Base-by-base conservation (phyloP, 2,113 vertebrate genomes). In the Phaetusa simplex region DNA sequence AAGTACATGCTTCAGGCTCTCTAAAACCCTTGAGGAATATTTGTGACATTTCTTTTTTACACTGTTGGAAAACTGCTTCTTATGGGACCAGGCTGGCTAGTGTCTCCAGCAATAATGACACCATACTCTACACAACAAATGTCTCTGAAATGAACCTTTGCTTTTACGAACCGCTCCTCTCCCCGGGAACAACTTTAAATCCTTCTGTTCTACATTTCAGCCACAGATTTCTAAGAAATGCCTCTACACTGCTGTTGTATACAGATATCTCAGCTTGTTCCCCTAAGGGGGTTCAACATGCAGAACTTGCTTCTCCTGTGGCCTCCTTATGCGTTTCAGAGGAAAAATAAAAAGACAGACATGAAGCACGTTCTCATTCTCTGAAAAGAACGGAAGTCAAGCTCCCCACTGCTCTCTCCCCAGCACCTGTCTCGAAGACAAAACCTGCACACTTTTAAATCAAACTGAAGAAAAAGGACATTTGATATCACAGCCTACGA, bases 161-260 rank as follows among this genome's bases (percentile, higher is more conserved):
- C 80, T 78, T 81, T 85, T 62, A 72, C 65, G 42, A 94, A 91
- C 36, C 0, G 0, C 23, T 91, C n/a, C 20, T 83, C 84, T 87
- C 73, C 61, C 18, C 2, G 4, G 78, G 83, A 91, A 74, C 58
- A 55, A 32, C 66, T 67, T 81, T 21, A 73, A 92, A 83, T 69
- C 79, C 45, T 52, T 73, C 67, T 77, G 40, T 61, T 86, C 76
- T 14, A 26, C 3, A 2, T 59, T 80, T 49, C 71, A 86, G 80
- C 23, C 67, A 49, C 40, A 79, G 61, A 47, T 77, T 95, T 92
- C 83, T 86, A 78, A 88, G 95, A 93, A 96, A 90, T 73, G 43
- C 65, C 49, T 85, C 84, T 73, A 22, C 38, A 3, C n/a, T 30
- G 16, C 83, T 89, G 81, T 58, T 96, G 40, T 87, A 29, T 9